phyloP scores from a whole-genome alignment of 2,113 vertebrate species.

The Lichenostomus cassidix region DNA sequence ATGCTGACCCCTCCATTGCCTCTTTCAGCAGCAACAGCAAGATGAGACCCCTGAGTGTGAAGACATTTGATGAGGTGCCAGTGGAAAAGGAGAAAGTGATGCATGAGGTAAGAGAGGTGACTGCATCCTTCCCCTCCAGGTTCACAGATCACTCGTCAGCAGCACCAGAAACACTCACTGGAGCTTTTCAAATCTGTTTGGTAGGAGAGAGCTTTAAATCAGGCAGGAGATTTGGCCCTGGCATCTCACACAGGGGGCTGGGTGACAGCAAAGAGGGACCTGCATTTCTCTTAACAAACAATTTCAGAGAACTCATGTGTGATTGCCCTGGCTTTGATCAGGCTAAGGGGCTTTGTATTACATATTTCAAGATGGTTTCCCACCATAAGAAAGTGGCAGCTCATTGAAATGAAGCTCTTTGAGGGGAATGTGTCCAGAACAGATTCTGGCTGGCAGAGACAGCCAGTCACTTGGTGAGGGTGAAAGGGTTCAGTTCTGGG shows the following conservation, averaged over 20 bases:
- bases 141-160: not conserved
- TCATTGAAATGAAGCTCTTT: not conserved
- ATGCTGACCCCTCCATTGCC: not conserved
- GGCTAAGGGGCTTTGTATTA: not conserved
- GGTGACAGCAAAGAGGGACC: not conserved
- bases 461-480: not conserved
- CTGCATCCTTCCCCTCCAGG: not conserved
- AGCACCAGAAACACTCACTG: not conserved
- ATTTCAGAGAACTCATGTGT: not conserved
- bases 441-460: not conserved
- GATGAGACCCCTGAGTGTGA: constrained; percentile 85
- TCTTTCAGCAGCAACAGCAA: constrained; percentile 74
- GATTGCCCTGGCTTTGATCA: not conserved
- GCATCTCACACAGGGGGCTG: not conserved
- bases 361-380: not conserved
- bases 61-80: constrained; percentile 89
- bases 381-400: not conserved
- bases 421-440: not conserved
- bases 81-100: constrained; percentile 77
- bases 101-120: constrained; percentile 74
- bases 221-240: not conserved
- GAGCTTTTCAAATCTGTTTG: not conserved
- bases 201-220: not conserved
- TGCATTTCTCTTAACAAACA: not conserved
- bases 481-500: not conserved